Base-by-base conservation (phyloP, 1,140 invertebrate genomes). In the Myzus persicae region DNA sequence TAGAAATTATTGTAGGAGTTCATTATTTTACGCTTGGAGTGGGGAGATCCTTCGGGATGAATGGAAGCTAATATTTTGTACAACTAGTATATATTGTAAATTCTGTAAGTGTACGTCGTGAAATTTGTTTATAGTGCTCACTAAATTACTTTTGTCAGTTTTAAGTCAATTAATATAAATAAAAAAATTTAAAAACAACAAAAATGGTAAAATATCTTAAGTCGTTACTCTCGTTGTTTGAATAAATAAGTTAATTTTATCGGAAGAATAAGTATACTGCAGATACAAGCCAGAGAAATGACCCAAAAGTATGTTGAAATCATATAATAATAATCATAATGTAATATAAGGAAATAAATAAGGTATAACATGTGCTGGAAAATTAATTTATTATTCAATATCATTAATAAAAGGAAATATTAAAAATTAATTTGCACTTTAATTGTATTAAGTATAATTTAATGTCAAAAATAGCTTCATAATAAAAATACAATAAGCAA, bases 61-160 rank as follows among this genome's bases (percentile, higher is more conserved):
- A 92, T 92, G 76, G n/a, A 92, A 84, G 20, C 76, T 31, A 38
- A 36, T 44, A 81, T 81, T 22, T 36, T 91, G n/a, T 91, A 48
- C 91, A 36, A 92, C 76, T 84, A 92, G 91, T 92, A 14, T 40
- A 48, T n/a, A n/a, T 48, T 46, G 51, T 90, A 92, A 92, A 92
- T 84, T 31, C 44, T 84, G n/a, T 36, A 48, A 48, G 91, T 92
- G 76, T 84, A 38, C 36, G 76, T 92, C 76, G 81, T 44, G 46
- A 92, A 84, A 92, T 51, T 90, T 59, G 42, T 38, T 46, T 84
- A n/a, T 48, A 89, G 36, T n/a, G 6, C 51, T 89, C 22, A n/a
- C 46, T 2, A 38, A 36, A 7, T 26, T 24, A 22, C 26, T 48
- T 40, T 90, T 48, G 48, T 8, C 4, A 5, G 9, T 40, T 54